Base-by-base conservation (phyloP, 2,113 vertebrate species). In the Leptosomus discolor region DNA sequence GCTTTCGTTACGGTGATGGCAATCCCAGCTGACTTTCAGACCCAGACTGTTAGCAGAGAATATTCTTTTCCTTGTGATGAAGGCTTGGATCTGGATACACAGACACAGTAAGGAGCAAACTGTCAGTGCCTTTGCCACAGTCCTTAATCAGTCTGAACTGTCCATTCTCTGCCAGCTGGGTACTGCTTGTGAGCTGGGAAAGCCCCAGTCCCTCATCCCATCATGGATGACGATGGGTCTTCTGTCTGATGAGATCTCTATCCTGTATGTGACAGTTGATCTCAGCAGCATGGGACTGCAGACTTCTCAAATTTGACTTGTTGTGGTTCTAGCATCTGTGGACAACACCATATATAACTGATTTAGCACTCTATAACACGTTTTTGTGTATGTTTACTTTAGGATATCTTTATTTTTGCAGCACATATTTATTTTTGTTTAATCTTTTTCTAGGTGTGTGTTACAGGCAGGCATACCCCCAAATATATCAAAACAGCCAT, bases 151-250 rank as follows among this genome's bases (percentile, higher is more conserved):
- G 7, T 23, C 22, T 34, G 26, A 71, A 6, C 12, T 15, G 20
- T 6, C 26, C 6, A 0, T 54, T 34, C 51, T 12, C 14, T 76
- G n/a, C 29, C 54, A 45, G 24, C 17, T 3, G 2, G 19, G 30
- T 27, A 32, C 37, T 1, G 2, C 57, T 5, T 1, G 0, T 15
- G 60, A 58, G 29, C 43, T 63, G 36, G 56, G 46, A 63, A 75
- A 70, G 22, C 29, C 24, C 29, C 1, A 2, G 16, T 85, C 0
- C 8, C 51, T 46, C 3, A 3, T 39, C n/a, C 48, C n/a, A 2
- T 8, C 0, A 0, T 36, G 45, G 78, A 34, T 76, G 63, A 16
- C 20, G 67, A 39, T 3, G 3, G 24, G 8, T 37, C 24, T 48
- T 30, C 22, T 75, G 34, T n/a, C 39, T 41, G 54, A 6, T 50